A percentile compares a stretch with the other conserved stretches of the same genome.
Evolutionary conservation across 2,888 invertebrate genomes (phyloP).

Genomic region (Sminthurides aquaticus): DNA sequence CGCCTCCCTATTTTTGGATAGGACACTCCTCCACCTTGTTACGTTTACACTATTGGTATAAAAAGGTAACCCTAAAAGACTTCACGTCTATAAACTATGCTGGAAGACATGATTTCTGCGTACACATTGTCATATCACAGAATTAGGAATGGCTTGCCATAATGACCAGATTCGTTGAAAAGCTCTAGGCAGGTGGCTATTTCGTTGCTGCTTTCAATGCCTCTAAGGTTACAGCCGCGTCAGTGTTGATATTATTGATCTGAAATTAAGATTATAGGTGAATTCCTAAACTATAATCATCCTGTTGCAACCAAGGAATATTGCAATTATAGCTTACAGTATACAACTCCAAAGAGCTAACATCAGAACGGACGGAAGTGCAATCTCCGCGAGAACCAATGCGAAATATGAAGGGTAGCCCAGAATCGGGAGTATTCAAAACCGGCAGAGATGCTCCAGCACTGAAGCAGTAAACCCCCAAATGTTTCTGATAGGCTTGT

Average conservation of each 20-base stretch:
- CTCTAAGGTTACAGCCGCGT: slow-evolving; percentile 31
- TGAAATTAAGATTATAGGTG: slow-evolving; percentile 17
- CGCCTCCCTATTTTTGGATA: too few species aligned
- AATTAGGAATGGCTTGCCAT: background rate
- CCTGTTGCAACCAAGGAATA: background rate
- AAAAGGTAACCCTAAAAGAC: background rate
- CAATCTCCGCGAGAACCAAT: slow-evolving; percentile 48
- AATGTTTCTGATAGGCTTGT: slow-evolving; percentile 39
- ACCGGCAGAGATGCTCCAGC: slow-evolving; percentile 46
- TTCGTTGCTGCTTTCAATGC: slow-evolving; percentile 18
- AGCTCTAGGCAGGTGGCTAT: too few species aligned
- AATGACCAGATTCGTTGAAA: background rate
- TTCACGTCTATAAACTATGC: background rate
- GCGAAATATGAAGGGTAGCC: slow-evolving; percentile 47
- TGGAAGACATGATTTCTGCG: background rate
- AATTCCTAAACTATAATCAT: background rate
- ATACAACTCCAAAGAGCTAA: slow-evolving; percentile 49
- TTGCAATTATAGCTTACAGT: slow-evolving; percentile 43
- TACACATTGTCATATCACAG: too few species aligned
- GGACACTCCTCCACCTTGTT: too few species aligned
- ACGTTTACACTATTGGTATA: too few species aligned
- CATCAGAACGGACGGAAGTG: slow-evolving; percentile 46
- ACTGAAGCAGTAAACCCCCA: slow-evolving; percentile 46
- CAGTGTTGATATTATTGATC: slow-evolving; percentile 41
- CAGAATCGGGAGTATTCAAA: slow-evolving; percentile 20